Evolutionary conservation across 2,888 invertebrate species (phyloP), one percentile per base, ranked within the genome.

Genomic region (Lottia gigantea): DNA sequence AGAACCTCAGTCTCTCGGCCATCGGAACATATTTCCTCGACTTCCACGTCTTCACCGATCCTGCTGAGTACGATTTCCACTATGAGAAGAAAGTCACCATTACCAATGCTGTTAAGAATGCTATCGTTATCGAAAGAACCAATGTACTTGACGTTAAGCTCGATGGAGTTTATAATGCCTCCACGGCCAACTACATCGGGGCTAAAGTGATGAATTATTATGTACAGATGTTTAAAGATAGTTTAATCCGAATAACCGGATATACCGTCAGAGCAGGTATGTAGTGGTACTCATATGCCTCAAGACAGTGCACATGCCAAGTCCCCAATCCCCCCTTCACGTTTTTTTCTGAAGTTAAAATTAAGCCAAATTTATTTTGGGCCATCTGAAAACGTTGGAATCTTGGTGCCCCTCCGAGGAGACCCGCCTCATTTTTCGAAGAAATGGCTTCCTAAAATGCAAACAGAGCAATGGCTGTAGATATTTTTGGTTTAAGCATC

Each of bases 1-100:
- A 47, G 12, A 64, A 74, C 67, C 68, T 76, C 7, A 65, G 69
- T 46, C 67, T 76, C 25, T 31, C 25, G 45, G 65, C 66, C 8
- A 72, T 70, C n/a, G 76, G 76, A 4, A 70, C 64, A n/a, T 76
- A 73, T 31, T 72, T 69, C 14, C 19, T 76, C 31, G 26, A 25
- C 2, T 67, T 76, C 47, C 66, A 70, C 8, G 64, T 76, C 12
- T n/a, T 19, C 23, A 74, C 76, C 25, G 66, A 70, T 23, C 76
- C 76, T 0, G 47, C 67, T 3, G 72, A 71, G 23, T 76, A 74
- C 65, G 46, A 25, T 8, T 61, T 73, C 61, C 67, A 61, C 62
- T 40, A n/a, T 23, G 70, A 69, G 62, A 46, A 62, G 15, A 46
- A 49, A 15, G 46, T 68, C 15, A 47, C 46, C 15, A 64, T 74